phyloP scores from a whole-genome alignment of 1,140 invertebrate genomes.

The Eupristina koningsbergeri region DNA sequence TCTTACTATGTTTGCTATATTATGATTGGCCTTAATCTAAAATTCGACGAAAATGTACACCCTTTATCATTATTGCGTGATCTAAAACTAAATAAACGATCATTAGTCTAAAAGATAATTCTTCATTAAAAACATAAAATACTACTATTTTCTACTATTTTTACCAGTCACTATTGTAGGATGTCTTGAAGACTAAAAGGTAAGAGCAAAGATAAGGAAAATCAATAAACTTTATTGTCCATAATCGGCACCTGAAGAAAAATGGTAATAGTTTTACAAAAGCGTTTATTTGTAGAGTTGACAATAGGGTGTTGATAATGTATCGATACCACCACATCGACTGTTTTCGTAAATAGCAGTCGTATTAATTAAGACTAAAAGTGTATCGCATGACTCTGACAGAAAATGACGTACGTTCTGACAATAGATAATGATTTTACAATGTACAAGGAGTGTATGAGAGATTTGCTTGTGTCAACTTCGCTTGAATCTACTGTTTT shows the following conservation, averaged over 20 bases:
- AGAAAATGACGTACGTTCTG: neutral
- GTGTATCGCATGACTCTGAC: neutral
- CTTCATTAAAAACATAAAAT: neutral
- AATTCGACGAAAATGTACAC: neutral
- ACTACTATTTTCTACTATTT: neutral
- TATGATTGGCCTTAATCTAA: neutral
- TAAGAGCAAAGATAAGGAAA: too few species aligned
- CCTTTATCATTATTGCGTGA: neutral
- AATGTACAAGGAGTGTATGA: neutral
- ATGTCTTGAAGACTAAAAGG: too few species aligned
- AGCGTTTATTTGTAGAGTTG: too few species aligned
- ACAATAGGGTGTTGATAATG: neutral
- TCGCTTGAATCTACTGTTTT: neutral
- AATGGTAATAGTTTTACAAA: neutral
- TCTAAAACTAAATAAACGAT: neutral
- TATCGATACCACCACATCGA: neutral
- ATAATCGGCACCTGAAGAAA: neutral
- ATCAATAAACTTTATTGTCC: too few species aligned
- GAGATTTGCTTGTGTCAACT: too few species aligned
- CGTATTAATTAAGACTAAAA: neutral
- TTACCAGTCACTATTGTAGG: neutral
- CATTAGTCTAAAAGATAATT: neutral
- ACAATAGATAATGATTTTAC: neutral
- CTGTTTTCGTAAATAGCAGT: too few species aligned
- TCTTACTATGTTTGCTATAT: neutral